phyloP scores from a whole-genome alignment of 2,113 vertebrate genomes.

The Ammodytes dubius region DNA sequence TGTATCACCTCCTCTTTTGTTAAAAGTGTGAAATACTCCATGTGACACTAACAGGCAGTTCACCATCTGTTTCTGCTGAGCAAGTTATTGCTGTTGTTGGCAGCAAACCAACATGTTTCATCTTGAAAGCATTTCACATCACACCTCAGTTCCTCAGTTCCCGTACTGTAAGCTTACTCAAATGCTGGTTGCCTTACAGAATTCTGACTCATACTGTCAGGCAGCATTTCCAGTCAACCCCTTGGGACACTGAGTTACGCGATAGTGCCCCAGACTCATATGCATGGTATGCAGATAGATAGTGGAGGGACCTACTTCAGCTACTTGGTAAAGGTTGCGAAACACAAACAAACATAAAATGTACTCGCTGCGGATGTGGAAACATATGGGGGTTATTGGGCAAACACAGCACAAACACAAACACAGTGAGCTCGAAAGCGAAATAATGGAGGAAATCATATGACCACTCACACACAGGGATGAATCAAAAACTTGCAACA shows the following conservation, averaged over 20 bases:
- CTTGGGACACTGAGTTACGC: not conserved
- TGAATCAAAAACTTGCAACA: constrained; percentile 20
- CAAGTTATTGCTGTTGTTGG: too few species aligned
- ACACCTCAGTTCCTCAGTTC: not conserved
- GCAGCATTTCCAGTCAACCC: constrained; percentile 22
- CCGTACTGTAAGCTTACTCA: constrained; percentile 2
- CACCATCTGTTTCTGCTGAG: too few species aligned
- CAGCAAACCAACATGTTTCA: not conserved
- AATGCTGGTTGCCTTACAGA: not conserved
- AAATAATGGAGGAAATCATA: constrained; percentile 12
- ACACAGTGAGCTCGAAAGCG: constrained; percentile 21
- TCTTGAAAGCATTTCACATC: not conserved
- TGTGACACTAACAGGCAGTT: not conserved
- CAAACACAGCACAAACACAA: constrained; percentile 41
- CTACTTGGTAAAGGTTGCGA: constrained; percentile 41
- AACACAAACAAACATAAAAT: constrained; percentile 64
- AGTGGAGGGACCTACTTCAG: constrained; percentile 1
- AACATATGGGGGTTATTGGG: constrained; percentile 20
- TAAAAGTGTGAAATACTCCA: not conserved
- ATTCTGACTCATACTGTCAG: not conserved
- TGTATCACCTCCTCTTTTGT: not conserved
- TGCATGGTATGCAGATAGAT: not conserved
- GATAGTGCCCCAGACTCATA: not conserved
- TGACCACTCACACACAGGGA: not conserved
- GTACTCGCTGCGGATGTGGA: constrained; percentile 47